A percentile compares a stretch with the other conserved stretches of the same genome.
Conservation (phyloP, 2,888 invertebrate species). For the Psylliodes chrysocephalus region DNA sequence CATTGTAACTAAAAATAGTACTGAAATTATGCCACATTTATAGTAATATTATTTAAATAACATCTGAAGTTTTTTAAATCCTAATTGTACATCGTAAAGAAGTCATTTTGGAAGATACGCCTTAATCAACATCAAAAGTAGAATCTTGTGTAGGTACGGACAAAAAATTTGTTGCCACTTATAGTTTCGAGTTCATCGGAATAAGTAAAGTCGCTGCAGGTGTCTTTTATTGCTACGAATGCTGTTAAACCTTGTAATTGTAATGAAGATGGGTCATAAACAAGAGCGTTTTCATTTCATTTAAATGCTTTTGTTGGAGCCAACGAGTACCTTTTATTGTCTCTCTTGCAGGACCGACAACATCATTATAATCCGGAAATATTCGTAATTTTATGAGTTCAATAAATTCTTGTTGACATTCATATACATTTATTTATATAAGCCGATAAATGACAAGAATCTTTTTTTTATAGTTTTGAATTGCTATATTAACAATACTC, state of each 20-base stretch:
- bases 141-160: slow-evolving; percentile 9
- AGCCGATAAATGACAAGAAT: no score
- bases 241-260: slow-evolving; percentile 32
- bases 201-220: slow-evolving; percentile 23
- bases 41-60: no score
- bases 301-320: slow-evolving; percentile 29
- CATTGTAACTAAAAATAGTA: no score
- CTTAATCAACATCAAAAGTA: slow-evolving; percentile 17
- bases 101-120: slow-evolving; percentile 22
- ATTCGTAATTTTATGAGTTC: background rate
- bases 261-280: slow-evolving; percentile 30
- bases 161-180: slow-evolving; percentile 22
- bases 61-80: background rate
- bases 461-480: no score
- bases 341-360: slow-evolving; percentile 17
- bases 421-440: background rate
- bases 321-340: slow-evolving; percentile 20
- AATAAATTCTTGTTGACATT: slow-evolving; percentile 8
- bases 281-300: slow-evolving; percentile 20
- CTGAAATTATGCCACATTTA: no score
- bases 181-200: slow-evolving; percentile 19
- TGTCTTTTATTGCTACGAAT: slow-evolving; percentile 32
- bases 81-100: background rate
- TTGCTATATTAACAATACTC: no score
- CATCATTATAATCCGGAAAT: slow-evolving; percentile 14